Evolutionary conservation across 2,888 invertebrate genomes (phyloP), one percentile per base, ranked within the genome.

Genomic region (Nycteola revayana): DNA sequence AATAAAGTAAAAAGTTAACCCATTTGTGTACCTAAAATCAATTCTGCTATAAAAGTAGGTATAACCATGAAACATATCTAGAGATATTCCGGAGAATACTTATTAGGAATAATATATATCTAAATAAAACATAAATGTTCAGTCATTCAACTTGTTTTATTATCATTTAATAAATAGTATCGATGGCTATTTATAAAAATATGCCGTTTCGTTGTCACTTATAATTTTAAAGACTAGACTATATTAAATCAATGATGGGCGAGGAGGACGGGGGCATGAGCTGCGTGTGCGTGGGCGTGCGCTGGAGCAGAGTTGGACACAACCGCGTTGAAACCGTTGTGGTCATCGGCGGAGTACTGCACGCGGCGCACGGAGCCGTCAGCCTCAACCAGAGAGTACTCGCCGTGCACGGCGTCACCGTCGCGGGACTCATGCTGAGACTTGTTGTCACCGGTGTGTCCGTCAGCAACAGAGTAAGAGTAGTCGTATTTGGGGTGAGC

Each of bases 331-430:
- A 82, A 90, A 39, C 90, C 90, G 48, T 75, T 77, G 76, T 90
- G 89, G 61, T 87, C 88, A 44, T 90, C 89, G 36, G 89, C 89
- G 60, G 89, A 68, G 80, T 90, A 90, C 59, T 90, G 75, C 39
- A 90, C 90, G 35, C 63, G 89, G 48, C 90, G 83, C 43, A 87
- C 74, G 57, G 90, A 90, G 56, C 90, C 90, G 58, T 90, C 90
- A 36, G 90, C 86, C 66, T 85, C 83, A 30, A 75, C 32, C 33
- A 85, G 70, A 7, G 79, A 73, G 76, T 85, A 84, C 57, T 73
- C 70, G 41, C 92, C 92, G 62, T 90, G 89, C 49, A 93, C 92
- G 31, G 85, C 90, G 61, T 92, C 90, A 3, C 92, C 92, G 72
- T 90, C 90, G 57, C 89, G 85, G 66, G 82, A 78, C 74, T 91